phyloP scores from a whole-genome alignment of 2,888 invertebrate species.

The Bugulina stolonifera region DNA sequence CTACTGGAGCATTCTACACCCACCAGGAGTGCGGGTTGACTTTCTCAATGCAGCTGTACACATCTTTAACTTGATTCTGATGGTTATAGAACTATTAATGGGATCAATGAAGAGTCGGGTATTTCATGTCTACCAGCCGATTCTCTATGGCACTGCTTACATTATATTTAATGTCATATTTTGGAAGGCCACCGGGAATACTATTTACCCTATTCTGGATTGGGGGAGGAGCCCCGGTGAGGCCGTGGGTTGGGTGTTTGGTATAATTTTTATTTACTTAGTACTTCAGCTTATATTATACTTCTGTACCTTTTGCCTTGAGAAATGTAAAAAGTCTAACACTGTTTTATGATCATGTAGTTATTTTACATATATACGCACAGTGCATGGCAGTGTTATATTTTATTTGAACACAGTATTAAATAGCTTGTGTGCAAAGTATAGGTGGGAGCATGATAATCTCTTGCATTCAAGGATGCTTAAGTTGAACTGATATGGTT shows the following conservation, averaged over 20 bases:
- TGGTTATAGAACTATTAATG: neutral
- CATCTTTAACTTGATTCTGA: neutral
- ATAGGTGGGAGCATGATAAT: too few species aligned
- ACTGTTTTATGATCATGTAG: too few species aligned
- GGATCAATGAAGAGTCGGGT: neutral
- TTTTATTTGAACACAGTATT: too few species aligned
- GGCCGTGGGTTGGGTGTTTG: neutral
- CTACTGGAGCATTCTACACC: neutral
- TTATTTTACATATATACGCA: too few species aligned
- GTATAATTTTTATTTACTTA: neutral
- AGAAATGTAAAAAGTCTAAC: too few species aligned
- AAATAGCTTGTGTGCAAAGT: too few species aligned
- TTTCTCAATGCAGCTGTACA: neutral
- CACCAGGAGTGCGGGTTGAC: too few species aligned
- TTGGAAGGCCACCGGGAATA: neutral
- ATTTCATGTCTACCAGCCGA: neutral
- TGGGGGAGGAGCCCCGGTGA: neutral
- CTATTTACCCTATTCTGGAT: neutral
- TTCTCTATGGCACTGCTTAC: neutral
- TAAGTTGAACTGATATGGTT: too few species aligned
- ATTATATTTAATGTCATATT: neutral
- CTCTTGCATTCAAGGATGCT: too few species aligned
- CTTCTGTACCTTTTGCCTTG: neutral
- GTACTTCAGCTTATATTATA: neutral
- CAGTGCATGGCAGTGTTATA: too few species aligned